Evolutionary conservation across 2,888 invertebrate species (phyloP).

Genomic region (Helleia helle): DNA sequence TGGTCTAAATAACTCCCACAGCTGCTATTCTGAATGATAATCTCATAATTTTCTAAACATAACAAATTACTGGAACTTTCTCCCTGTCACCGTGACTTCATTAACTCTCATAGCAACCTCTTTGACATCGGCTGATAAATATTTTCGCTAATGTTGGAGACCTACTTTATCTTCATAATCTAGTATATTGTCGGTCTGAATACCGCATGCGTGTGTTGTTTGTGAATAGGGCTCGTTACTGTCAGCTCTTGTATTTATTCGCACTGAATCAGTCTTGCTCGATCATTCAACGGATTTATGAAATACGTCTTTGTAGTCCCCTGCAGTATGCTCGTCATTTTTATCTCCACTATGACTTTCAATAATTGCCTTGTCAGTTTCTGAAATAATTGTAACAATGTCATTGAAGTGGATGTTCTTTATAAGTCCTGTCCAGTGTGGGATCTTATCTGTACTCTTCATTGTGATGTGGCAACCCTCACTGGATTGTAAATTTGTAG

Average conservation of each 20-base stretch:
- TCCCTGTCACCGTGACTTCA: conserved; percentile 21
- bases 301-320: no score
- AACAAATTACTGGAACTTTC: conserved; percentile 24
- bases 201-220: conserved; percentile 32
- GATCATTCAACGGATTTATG: conserved; percentile 44
- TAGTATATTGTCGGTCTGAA: conserved; percentile 21
- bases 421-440: no score
- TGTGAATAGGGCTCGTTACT: conserved; percentile 66
- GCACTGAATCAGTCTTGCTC: conserved; percentile 49
- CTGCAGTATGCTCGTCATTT: no score
- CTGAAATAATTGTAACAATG: conserved; percentile 1
- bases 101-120: conserved; percentile 16
- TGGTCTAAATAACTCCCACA: not conserved
- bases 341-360: conserved; percentile 9
- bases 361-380: conserved; percentile 8
- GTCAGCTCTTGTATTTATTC: conserved; percentile 43
- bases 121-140: conserved; percentile 16
- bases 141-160: conserved; percentile 30
- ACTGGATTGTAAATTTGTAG: no score
- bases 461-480: no score
- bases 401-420: no score
- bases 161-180: conserved; percentile 23
- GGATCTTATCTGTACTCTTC: no score
- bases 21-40: not conserved
- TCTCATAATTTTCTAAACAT: conserved; percentile 11